phyloP scores from a whole-genome alignment of 2,888 invertebrate species.

The Byasa hedistus region DNA sequence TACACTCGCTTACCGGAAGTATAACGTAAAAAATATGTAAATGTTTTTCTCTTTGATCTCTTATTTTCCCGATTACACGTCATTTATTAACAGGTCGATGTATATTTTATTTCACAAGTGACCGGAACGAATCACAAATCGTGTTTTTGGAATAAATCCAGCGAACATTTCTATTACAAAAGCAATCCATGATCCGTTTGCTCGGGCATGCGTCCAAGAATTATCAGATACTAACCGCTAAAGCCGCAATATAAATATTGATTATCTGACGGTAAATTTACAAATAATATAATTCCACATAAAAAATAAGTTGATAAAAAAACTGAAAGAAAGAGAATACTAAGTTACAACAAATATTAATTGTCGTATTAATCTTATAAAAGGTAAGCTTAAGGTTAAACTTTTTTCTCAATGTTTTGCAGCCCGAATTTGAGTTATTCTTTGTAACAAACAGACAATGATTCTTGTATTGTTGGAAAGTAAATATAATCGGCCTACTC shows the following conservation, averaged over 20 bases:
- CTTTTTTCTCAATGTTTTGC: too few relatives aligned
- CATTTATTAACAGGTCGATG: not conserved
- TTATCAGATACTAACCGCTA: constrained; percentile 19
- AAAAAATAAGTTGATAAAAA: not conserved
- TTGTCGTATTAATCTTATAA: too few relatives aligned
- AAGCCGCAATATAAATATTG: constrained; percentile 11
- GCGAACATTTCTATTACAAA: constrained; percentile 14
- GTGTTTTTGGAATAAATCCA: constrained; percentile 16
- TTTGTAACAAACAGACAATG: too few relatives aligned
- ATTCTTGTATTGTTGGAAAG: too few relatives aligned
- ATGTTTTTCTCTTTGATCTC: not conserved
- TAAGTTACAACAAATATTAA: too few relatives aligned
- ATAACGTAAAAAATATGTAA: not conserved
- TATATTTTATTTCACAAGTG: constrained; percentile 6
- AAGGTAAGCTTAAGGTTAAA: too few relatives aligned
- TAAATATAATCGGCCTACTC: too few relatives aligned
- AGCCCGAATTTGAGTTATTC: too few relatives aligned
- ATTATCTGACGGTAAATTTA: not conserved
- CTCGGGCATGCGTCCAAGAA: constrained; percentile 14
- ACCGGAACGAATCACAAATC: constrained; percentile 11
- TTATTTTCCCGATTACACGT: not conserved
- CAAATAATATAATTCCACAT: not conserved
- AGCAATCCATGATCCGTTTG: constrained; percentile 18
- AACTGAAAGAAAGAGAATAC: too few relatives aligned
- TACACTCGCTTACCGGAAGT: not conserved